Evolutionary conservation across 1,140 invertebrate genomes (phyloP).

Genomic region (Drosophila subpulchrella): DNA sequence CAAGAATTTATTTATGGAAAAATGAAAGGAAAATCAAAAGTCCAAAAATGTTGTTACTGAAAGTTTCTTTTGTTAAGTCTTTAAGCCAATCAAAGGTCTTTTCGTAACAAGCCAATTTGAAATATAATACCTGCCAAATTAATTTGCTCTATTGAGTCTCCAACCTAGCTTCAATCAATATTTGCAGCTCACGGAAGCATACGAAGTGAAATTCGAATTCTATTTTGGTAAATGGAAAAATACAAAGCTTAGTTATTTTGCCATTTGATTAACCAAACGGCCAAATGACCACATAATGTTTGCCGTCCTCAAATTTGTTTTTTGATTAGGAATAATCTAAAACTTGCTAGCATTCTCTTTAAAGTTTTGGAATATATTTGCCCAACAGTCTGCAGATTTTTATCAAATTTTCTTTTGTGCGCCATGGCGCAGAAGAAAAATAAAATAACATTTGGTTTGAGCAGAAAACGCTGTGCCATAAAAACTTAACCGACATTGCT

Average conservation of each 20-base stretch:
- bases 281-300: neutral
- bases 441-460: conserved; percentile 47
- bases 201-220: neutral
- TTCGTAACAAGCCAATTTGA: neutral
- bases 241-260: neutral
- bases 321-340: conserved; percentile 6
- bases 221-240: neutral
- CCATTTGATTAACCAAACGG: neutral
- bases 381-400: conserved; percentile 47
- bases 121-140: conserved; percentile 26
- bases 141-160: conserved; percentile 19
- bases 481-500: conserved; percentile 50
- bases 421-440: conserved; percentile 46
- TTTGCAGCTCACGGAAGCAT: neutral
- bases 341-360: conserved; percentile 20
- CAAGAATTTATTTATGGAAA: neutral
- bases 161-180: neutral
- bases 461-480: conserved; percentile 30
- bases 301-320: neutral
- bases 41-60: neutral
- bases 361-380: conserved; percentile 31
- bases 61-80: neutral
- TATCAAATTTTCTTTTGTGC: conserved; percentile 55
- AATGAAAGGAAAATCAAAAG: neutral
- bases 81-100: neutral